These are phyloP conservation scores for Acanthoscelides obtectus DNA, from an alignment of 2,888 invertebrate genomes.

Conservation along the genomic window DNA sequence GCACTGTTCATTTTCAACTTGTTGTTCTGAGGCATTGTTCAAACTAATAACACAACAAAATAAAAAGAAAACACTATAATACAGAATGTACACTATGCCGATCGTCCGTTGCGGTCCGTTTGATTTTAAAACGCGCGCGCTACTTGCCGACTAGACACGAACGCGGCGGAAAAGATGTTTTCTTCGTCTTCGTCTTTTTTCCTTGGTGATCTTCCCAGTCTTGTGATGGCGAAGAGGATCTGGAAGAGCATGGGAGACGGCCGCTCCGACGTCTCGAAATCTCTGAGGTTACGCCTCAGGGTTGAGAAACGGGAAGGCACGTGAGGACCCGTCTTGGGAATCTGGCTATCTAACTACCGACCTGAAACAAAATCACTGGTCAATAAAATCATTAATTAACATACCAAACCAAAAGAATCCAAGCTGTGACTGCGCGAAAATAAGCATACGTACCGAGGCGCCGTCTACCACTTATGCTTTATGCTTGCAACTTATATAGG, in stretches of 20 bases:
- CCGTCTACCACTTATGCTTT: no score
- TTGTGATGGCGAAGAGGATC: slow-evolving; percentile 43
- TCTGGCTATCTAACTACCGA: slow-evolving; percentile 5
- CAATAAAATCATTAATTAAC: no score
- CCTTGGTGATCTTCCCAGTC: slow-evolving; percentile 45
- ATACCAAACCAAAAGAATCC: no score
- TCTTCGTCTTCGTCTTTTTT: slow-evolving; percentile 37
- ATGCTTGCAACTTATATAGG: no score
- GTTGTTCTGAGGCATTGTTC: neutral
- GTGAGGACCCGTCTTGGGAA: slow-evolving; percentile 23
- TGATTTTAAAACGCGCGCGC: neutral
- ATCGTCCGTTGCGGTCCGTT: slow-evolving; percentile 7
- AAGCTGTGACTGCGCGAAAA: no score
- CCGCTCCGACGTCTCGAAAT: slow-evolving; percentile 39
- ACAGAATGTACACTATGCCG: slow-evolving; percentile 10
- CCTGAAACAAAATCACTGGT: neutral
- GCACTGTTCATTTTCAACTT: slow-evolving; percentile 32
- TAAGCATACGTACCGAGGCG: no score
- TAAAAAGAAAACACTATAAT: neutral
- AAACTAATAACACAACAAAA: slow-evolving; percentile 1
- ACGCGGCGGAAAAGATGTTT: neutral
- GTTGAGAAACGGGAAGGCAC: slow-evolving; percentile 11
- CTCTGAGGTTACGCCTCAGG: slow-evolving; percentile 15
- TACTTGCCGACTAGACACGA: neutral
- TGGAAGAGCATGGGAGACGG: slow-evolving; percentile 45